Evolutionary conservation across 1,140 invertebrate species (phyloP), one percentile per base, ranked within the genome.

Genomic region (Nasonia vitripennis): DNA sequence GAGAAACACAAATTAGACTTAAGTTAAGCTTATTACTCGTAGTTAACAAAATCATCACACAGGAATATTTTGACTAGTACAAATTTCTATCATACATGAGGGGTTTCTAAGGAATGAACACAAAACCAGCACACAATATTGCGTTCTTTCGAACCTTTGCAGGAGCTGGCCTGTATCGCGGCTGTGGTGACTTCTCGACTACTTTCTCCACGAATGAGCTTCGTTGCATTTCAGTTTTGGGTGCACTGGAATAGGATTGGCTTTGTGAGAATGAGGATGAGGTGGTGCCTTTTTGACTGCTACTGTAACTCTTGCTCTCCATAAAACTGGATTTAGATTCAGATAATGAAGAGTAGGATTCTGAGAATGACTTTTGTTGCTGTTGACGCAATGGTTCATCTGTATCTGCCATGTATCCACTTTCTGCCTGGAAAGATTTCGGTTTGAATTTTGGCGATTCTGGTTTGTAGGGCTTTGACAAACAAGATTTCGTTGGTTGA

Each of bases 361-460:
- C 91, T 2, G 86, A 88, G 20, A 90, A 88, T 27, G 88, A 88
- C 10, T 85, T 91, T n/a, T 86, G 34, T 74, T 84, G 14, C 45
- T 83, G 11, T 70, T 88, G 0, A 10, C 90, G 87, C 27, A 94
- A 91, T 0, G 95, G 94, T 86, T 96, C 96, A 87, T 96, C 95
- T 0, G 96, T 96, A 88, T 96, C 96, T 2, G 96, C 96, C 89
- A 95, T 95, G 87, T 96, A 96, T 20, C 96, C 96, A 89, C 95
- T 95, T 86, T 95, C 94, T 90, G 94, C 89, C 71, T 94, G 90
- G 37, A 92, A 92, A 78, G 86, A 92, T 91, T 93, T 94, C 87
- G 89, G 88, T 85, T 95, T 95, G 6, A 92, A 91, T 89, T 95
- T 95, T 7, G 95, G 94, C 14, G 95, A 95, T 75, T 95, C 94